Percentiles rank a stretch among this genome's conserved stretches.
phyloP scores from a whole-genome alignment of 2,797 vertebrate species.

The Sphaeramia orbicularis region DNA sequence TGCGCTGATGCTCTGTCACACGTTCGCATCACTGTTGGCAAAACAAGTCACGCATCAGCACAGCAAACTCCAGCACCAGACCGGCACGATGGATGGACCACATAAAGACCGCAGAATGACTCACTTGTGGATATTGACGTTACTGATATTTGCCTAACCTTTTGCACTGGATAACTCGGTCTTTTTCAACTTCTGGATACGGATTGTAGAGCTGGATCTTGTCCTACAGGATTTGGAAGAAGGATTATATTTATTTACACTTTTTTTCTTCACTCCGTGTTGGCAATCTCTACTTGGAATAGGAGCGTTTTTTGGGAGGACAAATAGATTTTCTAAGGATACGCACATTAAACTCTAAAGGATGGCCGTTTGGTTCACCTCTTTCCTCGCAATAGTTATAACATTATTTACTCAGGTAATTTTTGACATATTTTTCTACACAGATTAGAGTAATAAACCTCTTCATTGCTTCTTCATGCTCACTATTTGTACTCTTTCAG shows the following conservation, averaged over 20 bases:
- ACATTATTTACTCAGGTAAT: slow-evolving; percentile 89
- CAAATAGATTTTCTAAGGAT: slow-evolving; percentile 78
- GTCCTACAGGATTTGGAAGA: slow-evolving; percentile 61
- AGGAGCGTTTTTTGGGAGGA: slow-evolving; percentile 74
- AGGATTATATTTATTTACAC: slow-evolving; percentile 84
- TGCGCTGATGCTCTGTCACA: slow-evolving; percentile 77
- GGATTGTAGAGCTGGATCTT: slow-evolving; percentile 77
- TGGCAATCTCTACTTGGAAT: slow-evolving; percentile 70
- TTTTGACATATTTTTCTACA: not conserved
- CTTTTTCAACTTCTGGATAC: slow-evolving; percentile 75
- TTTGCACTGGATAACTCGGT: slow-evolving; percentile 79
- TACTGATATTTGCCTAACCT: slow-evolving; percentile 80
- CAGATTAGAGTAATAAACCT: not conserved
- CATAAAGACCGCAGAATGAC: slow-evolving; percentile 84
- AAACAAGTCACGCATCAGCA: slow-evolving; percentile 65
- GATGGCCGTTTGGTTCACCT: slow-evolving; percentile 88
- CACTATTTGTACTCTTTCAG: slow-evolving; percentile 69
- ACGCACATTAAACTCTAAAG: slow-evolving; percentile 83
- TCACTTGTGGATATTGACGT: slow-evolving; percentile 88
- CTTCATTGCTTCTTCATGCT: slow-evolving; percentile 39
- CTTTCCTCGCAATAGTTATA: slow-evolving; percentile 87
- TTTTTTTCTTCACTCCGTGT: slow-evolving; percentile 55
- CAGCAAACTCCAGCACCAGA: slow-evolving; percentile 60
- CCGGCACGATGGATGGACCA: slow-evolving; percentile 83
- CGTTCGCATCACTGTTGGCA: slow-evolving; percentile 68